A percentile compares a stretch with the other conserved stretches of the same genome.
phyloP scores from a whole-genome alignment of 2,888 invertebrate genomes.

The Uropetala carovei region DNA sequence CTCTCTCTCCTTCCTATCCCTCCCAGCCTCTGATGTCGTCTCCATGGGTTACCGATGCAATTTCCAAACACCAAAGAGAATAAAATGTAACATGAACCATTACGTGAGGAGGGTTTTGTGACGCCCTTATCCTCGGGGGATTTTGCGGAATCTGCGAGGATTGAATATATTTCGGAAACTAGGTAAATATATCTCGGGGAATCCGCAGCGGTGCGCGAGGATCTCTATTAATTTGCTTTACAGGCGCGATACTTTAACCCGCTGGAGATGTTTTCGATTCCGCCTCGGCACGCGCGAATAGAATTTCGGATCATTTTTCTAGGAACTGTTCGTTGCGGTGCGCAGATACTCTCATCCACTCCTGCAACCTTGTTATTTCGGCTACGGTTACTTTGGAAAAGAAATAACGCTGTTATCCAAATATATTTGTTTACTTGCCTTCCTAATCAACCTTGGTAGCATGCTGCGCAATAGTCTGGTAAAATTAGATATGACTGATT shows the following conservation, averaged over 20 bases:
- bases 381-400: too few species aligned
- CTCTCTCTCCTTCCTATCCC: conserved; percentile 26
- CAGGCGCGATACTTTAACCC: not conserved
- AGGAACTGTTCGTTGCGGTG: too few species aligned
- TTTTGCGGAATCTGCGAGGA: conserved; percentile 20
- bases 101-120: conserved; percentile 6
- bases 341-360: too few species aligned
- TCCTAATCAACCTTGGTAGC: too few species aligned
- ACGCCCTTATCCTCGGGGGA: not conserved
- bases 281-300: too few species aligned
- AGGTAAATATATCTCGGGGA: conserved; percentile 12
- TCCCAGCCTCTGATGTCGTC: not conserved
- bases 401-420: too few species aligned
- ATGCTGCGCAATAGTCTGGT: too few species aligned
- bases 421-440: too few species aligned
- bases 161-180: not conserved
- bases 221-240: not conserved
- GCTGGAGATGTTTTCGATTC: too few species aligned
- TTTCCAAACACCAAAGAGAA: conserved; percentile 28
- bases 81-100: conserved; percentile 1
- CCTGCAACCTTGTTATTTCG: too few species aligned
- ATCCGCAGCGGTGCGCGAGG: not conserved
- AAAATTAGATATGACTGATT: too few species aligned
- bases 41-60: conserved; percentile 13
- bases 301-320: too few species aligned